Conservation (phyloP, 2,888 invertebrate species). For the Trichacis sp. region DNA sequence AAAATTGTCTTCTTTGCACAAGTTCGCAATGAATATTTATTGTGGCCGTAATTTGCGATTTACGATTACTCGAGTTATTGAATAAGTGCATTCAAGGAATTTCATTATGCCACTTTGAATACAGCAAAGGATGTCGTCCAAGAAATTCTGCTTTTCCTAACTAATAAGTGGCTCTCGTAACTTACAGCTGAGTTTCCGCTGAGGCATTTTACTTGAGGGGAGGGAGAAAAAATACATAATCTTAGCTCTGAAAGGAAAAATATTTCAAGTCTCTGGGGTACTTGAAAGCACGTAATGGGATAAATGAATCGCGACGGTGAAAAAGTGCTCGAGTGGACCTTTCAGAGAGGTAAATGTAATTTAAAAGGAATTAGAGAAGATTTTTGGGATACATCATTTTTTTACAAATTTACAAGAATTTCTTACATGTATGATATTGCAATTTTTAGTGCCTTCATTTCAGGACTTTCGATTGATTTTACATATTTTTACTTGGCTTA, state of each 20-base stretch:
- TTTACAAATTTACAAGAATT: too few relatives aligned
- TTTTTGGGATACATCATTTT: too few relatives aligned
- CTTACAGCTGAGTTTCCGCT: conserved; percentile 7
- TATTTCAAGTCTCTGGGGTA: background rate
- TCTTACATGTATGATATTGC: too few relatives aligned
- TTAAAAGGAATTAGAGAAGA: too few relatives aligned
- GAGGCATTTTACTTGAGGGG: background rate
- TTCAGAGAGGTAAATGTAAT: too few relatives aligned
- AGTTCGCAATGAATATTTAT: conserved; percentile 9
- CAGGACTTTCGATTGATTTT: too few relatives aligned
- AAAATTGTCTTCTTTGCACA: too few relatives aligned
- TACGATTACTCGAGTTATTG: conserved; percentile 23
- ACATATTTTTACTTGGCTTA: too few relatives aligned
- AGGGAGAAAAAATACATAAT: background rate
- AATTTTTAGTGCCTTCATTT: too few relatives aligned
- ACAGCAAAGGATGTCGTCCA: conserved; percentile 19
- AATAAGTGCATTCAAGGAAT: conserved; percentile 20
- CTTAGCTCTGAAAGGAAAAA: background rate
- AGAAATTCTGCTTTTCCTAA: conserved; percentile 28
- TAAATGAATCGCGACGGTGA: too few relatives aligned
- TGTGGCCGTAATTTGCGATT: conserved; percentile 15
- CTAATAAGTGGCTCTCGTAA: conserved; percentile 18
- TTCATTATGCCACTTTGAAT: conserved; percentile 27
- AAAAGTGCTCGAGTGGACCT: background rate
- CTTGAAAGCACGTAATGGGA: background rate